A percentile compares a stretch with the other conserved stretches of the same genome.
Evolutionary conservation across 2,797 vertebrate species (phyloP).

Genomic region (Galago senegalensis): DNA sequence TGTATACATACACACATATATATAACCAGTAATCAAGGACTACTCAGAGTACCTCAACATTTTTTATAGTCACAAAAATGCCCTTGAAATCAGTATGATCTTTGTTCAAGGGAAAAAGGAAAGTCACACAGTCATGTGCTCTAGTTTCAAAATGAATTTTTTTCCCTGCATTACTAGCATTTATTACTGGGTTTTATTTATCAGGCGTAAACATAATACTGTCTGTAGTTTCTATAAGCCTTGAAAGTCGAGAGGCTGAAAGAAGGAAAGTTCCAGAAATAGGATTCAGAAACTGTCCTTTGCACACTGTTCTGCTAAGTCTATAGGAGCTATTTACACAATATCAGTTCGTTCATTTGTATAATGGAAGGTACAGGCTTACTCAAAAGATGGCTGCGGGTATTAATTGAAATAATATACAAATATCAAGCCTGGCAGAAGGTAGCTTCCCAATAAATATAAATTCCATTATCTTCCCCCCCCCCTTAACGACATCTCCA

Average conservation of each 20-base stretch:
- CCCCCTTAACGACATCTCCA: not conserved
- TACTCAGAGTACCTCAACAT: not conserved
- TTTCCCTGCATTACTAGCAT: not conserved
- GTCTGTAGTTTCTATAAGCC: not conserved
- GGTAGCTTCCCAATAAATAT: not conserved
- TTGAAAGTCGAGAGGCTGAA: not conserved
- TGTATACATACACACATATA: no score
- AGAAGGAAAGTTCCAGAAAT: slow-evolving; percentile 27
- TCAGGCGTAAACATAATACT: not conserved
- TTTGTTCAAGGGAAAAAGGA: slow-evolving; percentile 59
- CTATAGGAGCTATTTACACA: not conserved
- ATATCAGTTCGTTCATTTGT: not conserved
- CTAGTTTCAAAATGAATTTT: slow-evolving; percentile 54
- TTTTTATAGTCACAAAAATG: slow-evolving; percentile 31
- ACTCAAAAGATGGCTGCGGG: not conserved
- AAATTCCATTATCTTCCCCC: not conserved
- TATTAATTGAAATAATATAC: slow-evolving; percentile 17
- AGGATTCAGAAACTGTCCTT: slow-evolving; percentile 20
- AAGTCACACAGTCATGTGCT: not conserved
- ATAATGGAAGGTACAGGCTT: not conserved
- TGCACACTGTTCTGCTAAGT: not conserved
- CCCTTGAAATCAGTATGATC: slow-evolving; percentile 67
- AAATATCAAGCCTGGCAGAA: not conserved
- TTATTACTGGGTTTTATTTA: slow-evolving; percentile 26
- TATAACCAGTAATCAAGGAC: slow-evolving; percentile 58